These are phyloP conservation scores for Drosophila parabipectinata DNA, from an alignment of 1,140 invertebrate genomes.

Conservation along the genomic window DNA sequence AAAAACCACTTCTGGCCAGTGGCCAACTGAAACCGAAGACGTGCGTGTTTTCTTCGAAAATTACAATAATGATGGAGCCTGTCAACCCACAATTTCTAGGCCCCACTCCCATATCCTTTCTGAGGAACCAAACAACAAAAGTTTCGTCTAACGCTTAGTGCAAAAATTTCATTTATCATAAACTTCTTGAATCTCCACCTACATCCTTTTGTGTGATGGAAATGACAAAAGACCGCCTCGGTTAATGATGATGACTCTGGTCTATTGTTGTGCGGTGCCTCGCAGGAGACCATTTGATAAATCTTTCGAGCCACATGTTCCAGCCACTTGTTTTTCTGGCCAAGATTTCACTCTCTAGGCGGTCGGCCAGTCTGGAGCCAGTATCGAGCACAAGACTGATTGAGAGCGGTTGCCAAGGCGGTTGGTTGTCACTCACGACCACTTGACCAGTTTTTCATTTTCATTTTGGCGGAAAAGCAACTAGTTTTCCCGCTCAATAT, in stretches of 20 bases:
- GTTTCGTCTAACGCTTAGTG: slow-evolving; percentile 59
- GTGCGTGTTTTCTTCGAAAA: slow-evolving; percentile 62
- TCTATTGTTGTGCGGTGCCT: neutral
- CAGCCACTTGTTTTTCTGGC: slow-evolving; percentile 62
- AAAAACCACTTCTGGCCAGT: slow-evolving; percentile 49
- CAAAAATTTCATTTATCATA: slow-evolving; percentile 74
- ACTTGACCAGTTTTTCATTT: slow-evolving; percentile 69
- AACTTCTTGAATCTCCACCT: slow-evolving; percentile 17
- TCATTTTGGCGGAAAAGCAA: slow-evolving; percentile 70
- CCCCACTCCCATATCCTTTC: slow-evolving; percentile 5
- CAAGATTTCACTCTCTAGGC: slow-evolving; percentile 73
- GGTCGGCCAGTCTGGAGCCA: neutral
- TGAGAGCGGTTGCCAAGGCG: slow-evolving; percentile 11
- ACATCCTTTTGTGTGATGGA: slow-evolving; percentile 39
- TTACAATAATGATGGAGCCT: slow-evolving; percentile 72
- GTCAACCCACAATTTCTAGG: neutral
- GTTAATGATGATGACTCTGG: slow-evolving; percentile 62
- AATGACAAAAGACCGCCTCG: slow-evolving; percentile 70
- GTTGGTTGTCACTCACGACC: slow-evolving; percentile 57
- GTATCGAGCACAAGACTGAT: slow-evolving; percentile 31
- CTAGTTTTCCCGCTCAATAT: slow-evolving; percentile 20
- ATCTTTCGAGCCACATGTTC: slow-evolving; percentile 69
- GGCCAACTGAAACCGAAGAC: slow-evolving; percentile 41
- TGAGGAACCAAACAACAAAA: slow-evolving; percentile 34
- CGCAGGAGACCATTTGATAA: slow-evolving; percentile 33